Evolutionary conservation across 2,888 invertebrate species (phyloP).

Genomic region (Pyrgus malvae): DNA sequence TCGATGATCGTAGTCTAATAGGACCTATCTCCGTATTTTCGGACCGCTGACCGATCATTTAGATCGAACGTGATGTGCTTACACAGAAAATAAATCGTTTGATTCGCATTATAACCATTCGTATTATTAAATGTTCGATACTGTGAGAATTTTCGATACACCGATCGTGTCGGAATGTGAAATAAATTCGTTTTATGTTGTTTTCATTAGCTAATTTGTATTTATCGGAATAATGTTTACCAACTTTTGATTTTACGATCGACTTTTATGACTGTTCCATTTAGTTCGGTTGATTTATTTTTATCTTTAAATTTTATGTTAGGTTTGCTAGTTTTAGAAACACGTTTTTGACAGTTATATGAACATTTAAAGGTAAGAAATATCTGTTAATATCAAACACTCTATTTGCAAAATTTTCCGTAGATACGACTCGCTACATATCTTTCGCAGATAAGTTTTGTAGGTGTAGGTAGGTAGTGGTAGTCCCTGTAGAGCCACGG

Average conservation of each 20-base stretch:
- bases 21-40: conserved; percentile 73
- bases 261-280: conserved; percentile 29
- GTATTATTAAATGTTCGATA: conserved; percentile 75
- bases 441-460: too few species aligned
- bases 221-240: conserved; percentile 31
- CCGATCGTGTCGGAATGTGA: conserved; percentile 63
- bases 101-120: conserved; percentile 72
- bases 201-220: conserved; percentile 32
- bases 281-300: conserved; percentile 23
- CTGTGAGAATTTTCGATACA: conserved; percentile 75
- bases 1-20: conserved; percentile 65
- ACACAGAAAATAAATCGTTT: conserved; percentile 74
- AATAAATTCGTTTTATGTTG: conserved; percentile 32
- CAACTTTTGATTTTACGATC: conserved; percentile 32
- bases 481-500: too few species aligned
- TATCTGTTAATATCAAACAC: too few species aligned
- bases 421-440: too few species aligned
- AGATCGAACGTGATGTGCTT: conserved; percentile 77
- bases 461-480: too few species aligned
- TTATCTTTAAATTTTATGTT: conserved; percentile 24
- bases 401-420: too few species aligned
- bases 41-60: conserved; percentile 72
- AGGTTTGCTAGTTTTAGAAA: neutral
- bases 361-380: too few species aligned
- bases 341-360: too few species aligned